phyloP scores from a whole-genome alignment of 2,888 invertebrate genomes.

The Netelia melanura region DNA sequence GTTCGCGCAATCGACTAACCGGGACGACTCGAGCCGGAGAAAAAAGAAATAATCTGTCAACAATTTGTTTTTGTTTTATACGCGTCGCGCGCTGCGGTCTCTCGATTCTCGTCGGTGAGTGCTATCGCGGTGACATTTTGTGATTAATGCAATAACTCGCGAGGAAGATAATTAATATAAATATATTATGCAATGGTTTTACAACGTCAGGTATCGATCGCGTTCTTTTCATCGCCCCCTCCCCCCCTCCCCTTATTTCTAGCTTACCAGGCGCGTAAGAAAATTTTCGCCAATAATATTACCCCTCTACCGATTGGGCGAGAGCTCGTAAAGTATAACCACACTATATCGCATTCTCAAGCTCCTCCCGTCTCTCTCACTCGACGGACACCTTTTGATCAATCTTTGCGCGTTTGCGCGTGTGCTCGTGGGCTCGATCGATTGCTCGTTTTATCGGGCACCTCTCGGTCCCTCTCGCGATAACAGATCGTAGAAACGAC shows the following conservation, averaged over 20 bases:
- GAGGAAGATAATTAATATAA: constrained; percentile 78
- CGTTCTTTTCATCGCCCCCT: constrained; percentile 47
- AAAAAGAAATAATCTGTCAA: constrained; percentile 72
- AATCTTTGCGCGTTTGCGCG: constrained; percentile 73
- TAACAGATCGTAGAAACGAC: constrained; percentile 61
- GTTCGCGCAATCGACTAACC: constrained; percentile 17
- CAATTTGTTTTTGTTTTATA: constrained; percentile 74
- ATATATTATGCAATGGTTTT: constrained; percentile 80
- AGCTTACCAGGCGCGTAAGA: background rate
- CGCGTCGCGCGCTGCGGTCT: constrained; percentile 29
- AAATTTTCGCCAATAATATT: constrained; percentile 19
- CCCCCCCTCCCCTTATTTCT: background rate
- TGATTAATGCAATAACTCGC: constrained; percentile 71
- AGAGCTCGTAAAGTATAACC: constrained; percentile 21
- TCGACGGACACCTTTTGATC: constrained; percentile 35
- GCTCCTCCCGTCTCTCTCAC: background rate
- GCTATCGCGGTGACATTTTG: constrained; percentile 6
- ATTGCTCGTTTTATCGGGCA: constrained; percentile 72
- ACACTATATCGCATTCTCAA: background rate
- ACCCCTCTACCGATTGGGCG: constrained; percentile 8
- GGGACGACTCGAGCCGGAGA: background rate
- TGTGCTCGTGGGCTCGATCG: constrained; percentile 72
- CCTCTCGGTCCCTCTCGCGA: constrained; percentile 63
- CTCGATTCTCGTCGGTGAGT: background rate
- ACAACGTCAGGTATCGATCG: constrained; percentile 55